phyloP scores from a whole-genome alignment of 2,797 vertebrate species.

The Siniperca scherzeri region DNA sequence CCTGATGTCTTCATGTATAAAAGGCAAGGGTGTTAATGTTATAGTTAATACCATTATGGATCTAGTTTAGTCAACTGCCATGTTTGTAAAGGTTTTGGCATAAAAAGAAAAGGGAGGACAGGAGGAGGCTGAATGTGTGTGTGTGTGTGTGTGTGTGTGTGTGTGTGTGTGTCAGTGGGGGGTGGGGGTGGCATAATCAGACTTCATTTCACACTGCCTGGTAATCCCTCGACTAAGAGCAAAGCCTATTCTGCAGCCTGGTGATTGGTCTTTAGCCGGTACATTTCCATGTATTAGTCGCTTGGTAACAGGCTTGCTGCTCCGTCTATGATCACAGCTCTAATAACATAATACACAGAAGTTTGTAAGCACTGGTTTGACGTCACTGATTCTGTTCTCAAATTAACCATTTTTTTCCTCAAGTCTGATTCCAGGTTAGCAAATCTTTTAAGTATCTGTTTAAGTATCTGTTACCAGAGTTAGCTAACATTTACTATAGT shows the following conservation, averaged over 20 bases:
- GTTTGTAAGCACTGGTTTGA: constrained; percentile 29
- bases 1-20: constrained; percentile 58
- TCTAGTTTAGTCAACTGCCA: constrained; percentile 51
- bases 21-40: constrained; percentile 51
- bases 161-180: neutral
- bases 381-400: constrained; percentile 39
- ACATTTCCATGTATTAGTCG: constrained; percentile 65
- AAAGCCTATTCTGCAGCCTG: constrained; percentile 70
- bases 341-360: constrained; percentile 50
- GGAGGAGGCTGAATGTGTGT: constrained; percentile 19
- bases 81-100: constrained; percentile 52
- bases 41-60: constrained; percentile 61
- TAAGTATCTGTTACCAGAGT: neutral
- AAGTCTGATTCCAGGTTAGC: neutral
- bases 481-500: neutral
- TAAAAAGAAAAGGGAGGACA: constrained; percentile 17
- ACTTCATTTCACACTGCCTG: constrained; percentile 80
- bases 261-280: constrained; percentile 73
- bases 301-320: constrained; percentile 60
- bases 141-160: constrained; percentile 13
- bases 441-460: neutral
- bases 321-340: constrained; percentile 48
- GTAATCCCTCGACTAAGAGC: constrained; percentile 72
- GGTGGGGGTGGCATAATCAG: constrained; percentile 65
- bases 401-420: constrained; percentile 8